Evolutionary conservation across 2,113 vertebrate species (phyloP), one percentile per base, ranked within the genome.

Genomic region (Planiliza haematocheilus): DNA sequence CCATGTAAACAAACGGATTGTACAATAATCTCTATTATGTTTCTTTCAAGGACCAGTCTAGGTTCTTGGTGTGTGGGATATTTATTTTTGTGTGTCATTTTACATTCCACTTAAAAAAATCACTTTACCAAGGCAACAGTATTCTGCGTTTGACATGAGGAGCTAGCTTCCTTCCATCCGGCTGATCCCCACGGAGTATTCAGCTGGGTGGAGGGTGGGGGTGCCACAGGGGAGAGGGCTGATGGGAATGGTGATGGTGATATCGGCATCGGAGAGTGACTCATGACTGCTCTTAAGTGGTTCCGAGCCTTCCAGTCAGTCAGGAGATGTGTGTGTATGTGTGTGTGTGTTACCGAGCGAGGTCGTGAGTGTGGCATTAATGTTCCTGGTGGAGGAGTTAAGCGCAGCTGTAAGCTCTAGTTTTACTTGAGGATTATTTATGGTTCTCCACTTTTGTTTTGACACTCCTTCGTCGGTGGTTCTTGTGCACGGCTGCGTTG

Each of bases 201-300:
- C 69, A 48, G 66, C 3, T 7, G 45, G 66, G 9, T 64, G 53
- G 13, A 10, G 42, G 41, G 50, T 9, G 57, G 20, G 60, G 34
- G 51, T 46, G 3, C 30, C 73, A 45, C 76, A 21, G 75, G 64
- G 73, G 81, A 66, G 72, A 52, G 49, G 70, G 71, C 69, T 90
- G 86, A 88, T 88, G 89, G 89, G 89, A 89, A 91, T 67, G 51
- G 70, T 81, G 84, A 73, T 68, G 87, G 73, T 86, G 84, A 89
- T 86, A 78, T 86, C 84, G 71, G 61, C 80, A 70, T 79, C 74
- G 52, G 36, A 67, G 67, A 58, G 77, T 91, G 86, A 90, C 83
- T 91, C 90, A 90, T 75, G 68, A 59, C 81, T 77, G 69, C 76
- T 70, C 68, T 77, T 86, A 83, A 86, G 82, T 83, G 79, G 79